phyloP scores from a whole-genome alignment of 2,113 vertebrate genomes.

The Neotragus moschatus region DNA sequence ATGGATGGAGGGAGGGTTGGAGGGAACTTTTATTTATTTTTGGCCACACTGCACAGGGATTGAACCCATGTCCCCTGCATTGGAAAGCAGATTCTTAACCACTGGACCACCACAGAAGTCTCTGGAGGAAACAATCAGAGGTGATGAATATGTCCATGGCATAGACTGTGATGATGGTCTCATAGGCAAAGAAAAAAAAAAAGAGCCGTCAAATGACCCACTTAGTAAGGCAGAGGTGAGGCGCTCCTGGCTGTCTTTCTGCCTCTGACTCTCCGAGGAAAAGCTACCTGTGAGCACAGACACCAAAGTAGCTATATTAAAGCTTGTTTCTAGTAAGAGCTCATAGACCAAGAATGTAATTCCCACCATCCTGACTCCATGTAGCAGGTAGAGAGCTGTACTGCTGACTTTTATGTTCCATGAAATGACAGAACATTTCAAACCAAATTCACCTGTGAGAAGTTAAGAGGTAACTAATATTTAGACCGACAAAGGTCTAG shows the following conservation, averaged over 20 bases:
- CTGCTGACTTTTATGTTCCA: neutral
- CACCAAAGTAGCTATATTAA: neutral
- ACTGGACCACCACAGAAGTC: neutral
- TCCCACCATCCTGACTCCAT: neutral
- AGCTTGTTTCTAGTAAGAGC: neutral
- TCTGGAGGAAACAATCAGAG: neutral
- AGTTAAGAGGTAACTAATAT: slow-evolving; percentile 12
- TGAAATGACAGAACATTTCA: neutral
- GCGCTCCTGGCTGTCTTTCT: neutral
- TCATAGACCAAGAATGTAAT: neutral
- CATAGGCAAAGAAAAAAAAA: neutral
- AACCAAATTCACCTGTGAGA: slow-evolving; percentile 22
- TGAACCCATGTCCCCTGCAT: neutral
- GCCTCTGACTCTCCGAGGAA: neutral
- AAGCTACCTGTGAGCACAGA: neutral
- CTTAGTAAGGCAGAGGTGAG: neutral
- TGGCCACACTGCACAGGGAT: neutral
- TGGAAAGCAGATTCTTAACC: neutral
- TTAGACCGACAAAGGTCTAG: neutral
- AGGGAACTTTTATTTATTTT: neutral
- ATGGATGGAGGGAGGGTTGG: neutral
- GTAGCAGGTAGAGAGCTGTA: neutral
- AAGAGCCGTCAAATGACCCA: neutral
- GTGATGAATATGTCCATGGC: neutral
- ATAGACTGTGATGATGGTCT: neutral